Conservation (phyloP, 2,888 invertebrate genomes). For the Zonitis immaculata region DNA sequence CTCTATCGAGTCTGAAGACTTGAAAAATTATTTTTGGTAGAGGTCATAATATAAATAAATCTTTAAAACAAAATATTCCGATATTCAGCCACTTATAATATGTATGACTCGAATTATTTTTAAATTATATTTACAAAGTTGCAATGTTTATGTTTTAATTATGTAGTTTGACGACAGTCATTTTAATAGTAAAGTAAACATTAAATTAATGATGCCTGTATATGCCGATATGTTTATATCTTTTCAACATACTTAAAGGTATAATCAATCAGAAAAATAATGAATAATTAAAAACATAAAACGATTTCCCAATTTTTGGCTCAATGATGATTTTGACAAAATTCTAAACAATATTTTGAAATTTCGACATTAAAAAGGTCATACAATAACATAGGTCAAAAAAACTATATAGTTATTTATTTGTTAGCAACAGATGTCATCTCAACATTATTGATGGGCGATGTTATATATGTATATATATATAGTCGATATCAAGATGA, state of each 20-base stretch:
- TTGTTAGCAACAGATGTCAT: not conserved
- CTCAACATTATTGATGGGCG: conserved; percentile 1
- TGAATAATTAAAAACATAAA: not conserved
- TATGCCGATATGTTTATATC: conserved; percentile 8
- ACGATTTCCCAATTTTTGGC: not conserved
- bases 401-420: no score
- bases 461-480: no score
- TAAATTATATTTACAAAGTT: not conserved
- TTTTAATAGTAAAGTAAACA: conserved; percentile 9
- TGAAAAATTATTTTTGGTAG: not conserved
- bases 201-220: conserved; percentile 4
- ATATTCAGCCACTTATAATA: not conserved
- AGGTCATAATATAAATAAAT: not conserved
- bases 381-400: not conserved
- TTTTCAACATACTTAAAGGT: conserved; percentile 8
- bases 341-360: not conserved
- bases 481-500: not conserved
- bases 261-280: conserved; percentile 6
- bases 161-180: not conserved
- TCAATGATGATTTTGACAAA: not conserved
- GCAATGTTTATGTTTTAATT: not conserved
- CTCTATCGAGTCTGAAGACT: not conserved
- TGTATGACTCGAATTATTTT: no score
- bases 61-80: not conserved
- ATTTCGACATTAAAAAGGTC: not conserved